Conservation (phyloP, 2,113 vertebrate genomes). For the Galemys pyrenaicus region DNA sequence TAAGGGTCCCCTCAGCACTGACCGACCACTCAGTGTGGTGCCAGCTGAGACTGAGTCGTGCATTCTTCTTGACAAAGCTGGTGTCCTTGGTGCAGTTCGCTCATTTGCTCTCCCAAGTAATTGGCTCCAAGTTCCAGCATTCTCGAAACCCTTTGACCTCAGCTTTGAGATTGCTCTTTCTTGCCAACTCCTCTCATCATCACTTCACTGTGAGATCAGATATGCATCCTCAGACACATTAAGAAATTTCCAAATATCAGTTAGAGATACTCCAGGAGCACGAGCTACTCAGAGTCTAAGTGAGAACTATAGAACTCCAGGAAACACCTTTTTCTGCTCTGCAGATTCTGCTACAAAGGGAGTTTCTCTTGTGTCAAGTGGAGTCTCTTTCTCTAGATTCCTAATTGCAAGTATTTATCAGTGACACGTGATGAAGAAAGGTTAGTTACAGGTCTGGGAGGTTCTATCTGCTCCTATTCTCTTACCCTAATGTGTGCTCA, state of each 20-base stretch:
- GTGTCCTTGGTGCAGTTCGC: neutral
- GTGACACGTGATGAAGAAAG: neutral
- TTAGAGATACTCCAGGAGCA: neutral
- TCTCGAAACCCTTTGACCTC: neutral
- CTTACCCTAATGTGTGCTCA: neutral
- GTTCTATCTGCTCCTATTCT: neutral
- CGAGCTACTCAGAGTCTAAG: neutral
- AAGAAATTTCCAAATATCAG: neutral
- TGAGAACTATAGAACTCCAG: neutral
- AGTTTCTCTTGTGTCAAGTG: neutral
- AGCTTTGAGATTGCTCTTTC: neutral
- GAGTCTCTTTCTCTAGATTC: slow-evolving; percentile 1
- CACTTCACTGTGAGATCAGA: neutral
- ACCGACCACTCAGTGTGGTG: neutral
- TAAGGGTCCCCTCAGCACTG: neutral
- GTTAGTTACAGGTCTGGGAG: neutral
- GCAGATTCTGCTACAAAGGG: neutral
- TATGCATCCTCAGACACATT: neutral
- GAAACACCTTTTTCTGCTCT: neutral
- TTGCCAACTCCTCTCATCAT: neutral
- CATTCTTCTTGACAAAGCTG: neutral
- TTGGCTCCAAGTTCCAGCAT: neutral
- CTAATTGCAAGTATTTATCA: slow-evolving; percentile 19
- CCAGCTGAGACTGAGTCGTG: neutral
- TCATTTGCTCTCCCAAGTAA: neutral